Conservation (phyloP, 2,888 invertebrate genomes). For the Cephalotes varians region DNA sequence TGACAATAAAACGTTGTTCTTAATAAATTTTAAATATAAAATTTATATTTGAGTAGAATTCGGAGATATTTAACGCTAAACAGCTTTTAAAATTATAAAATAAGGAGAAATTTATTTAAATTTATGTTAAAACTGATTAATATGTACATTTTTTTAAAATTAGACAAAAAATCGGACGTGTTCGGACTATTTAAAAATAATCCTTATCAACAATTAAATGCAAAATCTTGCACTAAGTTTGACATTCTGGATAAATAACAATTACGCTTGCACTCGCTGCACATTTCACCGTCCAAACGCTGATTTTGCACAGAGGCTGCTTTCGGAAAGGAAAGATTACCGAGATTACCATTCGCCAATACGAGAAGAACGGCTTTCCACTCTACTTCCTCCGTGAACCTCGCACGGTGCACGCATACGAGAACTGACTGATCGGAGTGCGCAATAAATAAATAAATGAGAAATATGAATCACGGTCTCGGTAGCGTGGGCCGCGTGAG, state of each 20-base stretch:
- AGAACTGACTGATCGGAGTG: conserved; percentile 16
- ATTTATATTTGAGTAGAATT: not conserved
- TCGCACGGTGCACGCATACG: conserved; percentile 19
- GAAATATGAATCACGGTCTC: conserved; percentile 40
- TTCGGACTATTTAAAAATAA: not conserved
- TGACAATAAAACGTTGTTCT: not conserved
- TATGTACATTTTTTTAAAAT: not conserved
- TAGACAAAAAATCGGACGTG: not conserved
- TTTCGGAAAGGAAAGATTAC: not conserved
- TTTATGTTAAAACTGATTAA: not conserved
- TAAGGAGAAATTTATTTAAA: not conserved
- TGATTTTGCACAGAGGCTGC: not conserved
- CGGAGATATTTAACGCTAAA: not conserved
- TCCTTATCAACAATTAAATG: not conserved
- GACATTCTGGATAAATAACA: not conserved
- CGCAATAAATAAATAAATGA: conserved; percentile 9
- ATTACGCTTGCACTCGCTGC: not conserved
- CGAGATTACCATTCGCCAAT: conserved; percentile 19
- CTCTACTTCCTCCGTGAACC: conserved; percentile 50
- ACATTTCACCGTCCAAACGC: not conserved
- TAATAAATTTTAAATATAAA: not conserved
- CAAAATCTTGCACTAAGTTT: not conserved
- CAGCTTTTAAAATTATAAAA: not conserved
- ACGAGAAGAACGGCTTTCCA: conserved; percentile 46
- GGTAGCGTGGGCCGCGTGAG: not conserved